Evolutionary conservation across 2,113 vertebrate genomes (phyloP).

Genomic region (Castor canadensis): DNA sequence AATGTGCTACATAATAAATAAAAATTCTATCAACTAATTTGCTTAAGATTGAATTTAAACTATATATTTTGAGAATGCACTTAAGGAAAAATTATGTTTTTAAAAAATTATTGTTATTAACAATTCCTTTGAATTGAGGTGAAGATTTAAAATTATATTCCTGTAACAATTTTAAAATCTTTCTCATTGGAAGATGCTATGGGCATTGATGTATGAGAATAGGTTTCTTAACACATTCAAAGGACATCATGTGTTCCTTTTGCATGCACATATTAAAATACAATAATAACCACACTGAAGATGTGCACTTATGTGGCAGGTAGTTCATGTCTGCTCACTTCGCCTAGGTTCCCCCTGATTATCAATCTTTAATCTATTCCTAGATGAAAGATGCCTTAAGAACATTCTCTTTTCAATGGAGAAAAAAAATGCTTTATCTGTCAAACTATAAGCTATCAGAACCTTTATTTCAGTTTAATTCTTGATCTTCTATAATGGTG

Average conservation of each 20-base stretch:
- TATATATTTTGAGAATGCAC: background rate
- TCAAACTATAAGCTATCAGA: background rate
- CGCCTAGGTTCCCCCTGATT: background rate
- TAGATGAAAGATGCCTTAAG: background rate
- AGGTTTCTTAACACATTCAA: background rate
- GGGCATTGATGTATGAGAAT: background rate
- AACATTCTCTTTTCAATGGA: background rate
- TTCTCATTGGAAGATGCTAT: background rate
- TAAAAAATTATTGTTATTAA: background rate
- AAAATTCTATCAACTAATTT: background rate
- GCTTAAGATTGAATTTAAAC: conserved; percentile 4
- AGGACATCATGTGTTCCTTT: background rate
- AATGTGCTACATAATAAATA: background rate
- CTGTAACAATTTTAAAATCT: background rate
- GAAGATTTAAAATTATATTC: background rate
- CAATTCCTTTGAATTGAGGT: conserved; percentile 22
- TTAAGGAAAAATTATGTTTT: background rate
- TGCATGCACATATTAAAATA: background rate
- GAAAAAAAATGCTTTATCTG: background rate
- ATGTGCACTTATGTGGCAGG: background rate
- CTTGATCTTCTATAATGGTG: background rate
- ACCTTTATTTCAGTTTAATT: background rate
- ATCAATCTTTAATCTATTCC: background rate
- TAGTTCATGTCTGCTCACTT: background rate
- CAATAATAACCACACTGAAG: background rate